Percentiles rank a stretch among this genome's conserved stretches.
phyloP scores from a whole-genome alignment of 2,797 vertebrate genomes.

The Sebastes hubbsi region DNA sequence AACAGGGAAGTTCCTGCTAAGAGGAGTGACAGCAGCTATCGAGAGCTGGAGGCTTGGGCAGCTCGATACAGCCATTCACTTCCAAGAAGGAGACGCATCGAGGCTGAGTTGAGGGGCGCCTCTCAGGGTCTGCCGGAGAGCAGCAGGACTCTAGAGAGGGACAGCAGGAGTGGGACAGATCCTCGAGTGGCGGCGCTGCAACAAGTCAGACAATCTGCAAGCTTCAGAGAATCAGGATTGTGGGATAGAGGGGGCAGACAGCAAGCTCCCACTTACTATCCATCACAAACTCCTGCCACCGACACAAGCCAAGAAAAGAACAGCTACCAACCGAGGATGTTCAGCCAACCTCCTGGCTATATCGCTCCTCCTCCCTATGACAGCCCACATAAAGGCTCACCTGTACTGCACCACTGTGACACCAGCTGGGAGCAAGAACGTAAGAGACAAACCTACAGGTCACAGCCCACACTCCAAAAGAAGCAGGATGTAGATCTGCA shows the following conservation, averaged over 20 bases:
- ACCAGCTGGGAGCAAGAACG: slow-evolving; percentile 39
- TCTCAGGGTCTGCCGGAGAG: slow-evolving; percentile 52
- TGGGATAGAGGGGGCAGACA: slow-evolving; percentile 57
- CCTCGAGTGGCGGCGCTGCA: slow-evolving; percentile 38
- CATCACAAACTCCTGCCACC: slow-evolving; percentile 27
- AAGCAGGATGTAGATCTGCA: slow-evolving; percentile 38
- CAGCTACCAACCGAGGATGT: slow-evolving; percentile 56
- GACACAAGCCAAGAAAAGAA: slow-evolving; percentile 48
- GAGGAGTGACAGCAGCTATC: slow-evolving; percentile 71
- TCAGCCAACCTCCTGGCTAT: slow-evolving; percentile 80
- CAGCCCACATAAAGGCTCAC: slow-evolving; percentile 54
- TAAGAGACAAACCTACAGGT: slow-evolving; percentile 47
- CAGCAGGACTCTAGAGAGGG: slow-evolving; percentile 45
- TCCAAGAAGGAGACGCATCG: slow-evolving; percentile 71
- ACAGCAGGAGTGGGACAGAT: slow-evolving; percentile 41
- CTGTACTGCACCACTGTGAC: slow-evolving; percentile 28
- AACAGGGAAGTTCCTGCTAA: slow-evolving; percentile 61
- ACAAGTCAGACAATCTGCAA: slow-evolving; percentile 47
- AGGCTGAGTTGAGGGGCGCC: slow-evolving; percentile 64
- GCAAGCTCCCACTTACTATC: slow-evolving; percentile 26
- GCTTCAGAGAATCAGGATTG: slow-evolving; percentile 50
- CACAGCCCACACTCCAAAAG: slow-evolving; percentile 20
- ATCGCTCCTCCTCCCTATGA: slow-evolving; percentile 81
- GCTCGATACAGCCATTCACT: slow-evolving; percentile 78
- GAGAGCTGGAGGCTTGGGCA: slow-evolving; percentile 79